Evolutionary conservation across 2,888 invertebrate species (phyloP).

Genomic region (Sinotaia quadrata): DNA sequence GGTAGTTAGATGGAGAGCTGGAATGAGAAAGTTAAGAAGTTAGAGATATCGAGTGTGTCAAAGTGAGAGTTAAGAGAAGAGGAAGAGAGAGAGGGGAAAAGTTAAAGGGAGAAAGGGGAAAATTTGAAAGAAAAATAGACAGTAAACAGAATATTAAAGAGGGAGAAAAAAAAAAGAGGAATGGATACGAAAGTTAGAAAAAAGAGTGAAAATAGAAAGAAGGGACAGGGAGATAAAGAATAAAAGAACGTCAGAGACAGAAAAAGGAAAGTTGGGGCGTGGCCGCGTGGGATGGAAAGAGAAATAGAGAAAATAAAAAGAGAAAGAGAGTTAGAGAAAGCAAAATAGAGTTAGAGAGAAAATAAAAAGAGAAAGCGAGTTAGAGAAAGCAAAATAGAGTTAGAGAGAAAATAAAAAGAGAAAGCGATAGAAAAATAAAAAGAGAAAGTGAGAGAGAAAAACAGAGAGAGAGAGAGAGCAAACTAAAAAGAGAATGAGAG

Average conservation of each 20-base stretch:
- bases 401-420: not conserved
- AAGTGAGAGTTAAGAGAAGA: slow-evolving; percentile 3
- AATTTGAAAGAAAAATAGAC: slow-evolving; percentile 1
- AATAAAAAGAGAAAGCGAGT: too few species aligned
- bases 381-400: too few species aligned
- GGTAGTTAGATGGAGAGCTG: slow-evolving; percentile 3
- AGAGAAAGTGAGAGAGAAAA: slow-evolving; percentile 13
- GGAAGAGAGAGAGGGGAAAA: slow-evolving; percentile 20
- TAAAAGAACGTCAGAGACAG: not conserved
- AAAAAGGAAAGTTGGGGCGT: not conserved
- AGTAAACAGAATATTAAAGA: not conserved
- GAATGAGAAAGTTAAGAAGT: slow-evolving; percentile 1
- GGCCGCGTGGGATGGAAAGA: not conserved
- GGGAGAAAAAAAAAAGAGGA: not conserved
- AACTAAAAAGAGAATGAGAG: not conserved
- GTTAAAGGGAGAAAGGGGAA: slow-evolving; percentile 16
- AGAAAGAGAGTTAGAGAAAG: slow-evolving; percentile 1
- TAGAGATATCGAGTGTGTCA: not conserved
- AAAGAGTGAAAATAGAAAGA: not conserved
- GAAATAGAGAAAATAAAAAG: slow-evolving; percentile 7
- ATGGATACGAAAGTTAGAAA: not conserved
- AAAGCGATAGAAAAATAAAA: not conserved
- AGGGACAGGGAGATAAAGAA: slow-evolving; percentile 10
- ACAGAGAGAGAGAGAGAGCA: slow-evolving; percentile 4
- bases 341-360: too few species aligned